These are phyloP conservation scores for Istiophorus platypterus DNA, from an alignment of 2,113 vertebrate genomes.

Conservation along the genomic window DNA sequence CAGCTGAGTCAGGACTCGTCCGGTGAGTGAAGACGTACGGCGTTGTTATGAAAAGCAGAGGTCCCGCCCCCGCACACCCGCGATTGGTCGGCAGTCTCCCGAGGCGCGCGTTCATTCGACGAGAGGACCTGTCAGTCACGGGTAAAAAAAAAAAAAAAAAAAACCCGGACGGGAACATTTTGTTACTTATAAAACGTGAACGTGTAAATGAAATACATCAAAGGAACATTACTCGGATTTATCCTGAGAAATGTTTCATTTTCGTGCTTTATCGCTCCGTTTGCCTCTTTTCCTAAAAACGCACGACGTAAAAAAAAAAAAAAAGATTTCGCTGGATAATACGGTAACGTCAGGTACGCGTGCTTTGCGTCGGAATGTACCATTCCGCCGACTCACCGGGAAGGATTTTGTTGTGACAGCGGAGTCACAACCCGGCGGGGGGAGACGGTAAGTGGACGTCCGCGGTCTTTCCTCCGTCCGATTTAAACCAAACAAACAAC, in stretches of 20 bases:
- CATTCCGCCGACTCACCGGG: conserved; percentile 62
- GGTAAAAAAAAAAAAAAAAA: too few relatives aligned
- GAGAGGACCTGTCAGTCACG: conserved; percentile 43
- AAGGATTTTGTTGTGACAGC: conserved; percentile 78
- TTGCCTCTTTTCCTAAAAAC: background rate
- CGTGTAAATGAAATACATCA: background rate
- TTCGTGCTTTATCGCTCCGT: fast-evolving
- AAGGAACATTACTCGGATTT: fast-evolving
- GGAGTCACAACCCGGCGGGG: conserved; percentile 70
- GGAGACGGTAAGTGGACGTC: conserved; percentile 67
- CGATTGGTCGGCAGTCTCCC: conserved; percentile 57
- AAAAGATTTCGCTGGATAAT: background rate
- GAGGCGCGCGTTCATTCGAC: conserved; percentile 1
- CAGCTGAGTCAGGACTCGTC: fast-evolving
- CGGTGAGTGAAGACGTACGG: background rate
- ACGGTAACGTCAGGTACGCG: conserved; percentile 47
- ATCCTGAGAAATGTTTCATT: background rate
- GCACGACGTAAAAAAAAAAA: too few relatives aligned
- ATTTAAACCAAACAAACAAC: background rate
- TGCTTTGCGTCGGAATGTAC: conserved; percentile 70
- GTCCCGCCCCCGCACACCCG: background rate
- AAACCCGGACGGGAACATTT: conserved; percentile 26
- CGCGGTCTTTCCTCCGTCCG: background rate
- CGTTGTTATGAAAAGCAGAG: conserved; percentile 4
- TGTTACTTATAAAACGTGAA: background rate